Evolutionary conservation across 2,113 vertebrate species (phyloP), one percentile per base, ranked within the genome.

Genomic region (Neogale vison): DNA sequence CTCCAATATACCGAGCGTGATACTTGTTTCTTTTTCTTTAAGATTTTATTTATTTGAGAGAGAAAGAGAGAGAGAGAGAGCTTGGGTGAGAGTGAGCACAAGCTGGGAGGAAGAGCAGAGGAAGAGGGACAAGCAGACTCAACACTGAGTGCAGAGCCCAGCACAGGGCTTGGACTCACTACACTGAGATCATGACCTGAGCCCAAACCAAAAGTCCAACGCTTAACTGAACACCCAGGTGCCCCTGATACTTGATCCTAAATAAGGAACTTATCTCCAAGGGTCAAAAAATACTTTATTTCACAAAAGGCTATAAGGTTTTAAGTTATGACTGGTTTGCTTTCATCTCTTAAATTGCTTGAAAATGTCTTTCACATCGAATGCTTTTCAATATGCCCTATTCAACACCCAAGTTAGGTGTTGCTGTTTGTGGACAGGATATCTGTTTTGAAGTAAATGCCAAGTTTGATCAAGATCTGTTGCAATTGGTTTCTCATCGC

Each of bases 401-500:
- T 67, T 96, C n/a, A 84, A 57, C 7, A 15, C 4, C 74, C 42
- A 89, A 45, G 4, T 82, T 94, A 72, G 45, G n/a, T 17, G 0
- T 29, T 77, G 69, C 17, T 31, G 4, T 94, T 71, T 92, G 1
- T 83, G 71, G 83, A 88, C 59, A 94, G 88, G 65, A 88, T 94
- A 94, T 83, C 93, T 97, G 50, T 95, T 87, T 95, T 93, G 69
- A 96, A 82, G 87, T 93, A 97, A 93, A 96, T 88, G 13, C 63
- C 95, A 96, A 81, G 45, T 89, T 96, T 95, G 74, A 94, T 97
- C 23, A 82, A 63, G 3, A 93, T 95, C 96, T 94, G 92, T 90
- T 97, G 34, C 31, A 93, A 13, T 72, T 96, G 92, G 50, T 96
- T 87, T 98, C 55, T 86, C 89, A 80, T 86, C 42, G n/a, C 23